A percentile compares a stretch with the other conserved stretches of the same genome.
phyloP scores from a whole-genome alignment of 2,113 vertebrate species.

The Anoura caudifer region DNA sequence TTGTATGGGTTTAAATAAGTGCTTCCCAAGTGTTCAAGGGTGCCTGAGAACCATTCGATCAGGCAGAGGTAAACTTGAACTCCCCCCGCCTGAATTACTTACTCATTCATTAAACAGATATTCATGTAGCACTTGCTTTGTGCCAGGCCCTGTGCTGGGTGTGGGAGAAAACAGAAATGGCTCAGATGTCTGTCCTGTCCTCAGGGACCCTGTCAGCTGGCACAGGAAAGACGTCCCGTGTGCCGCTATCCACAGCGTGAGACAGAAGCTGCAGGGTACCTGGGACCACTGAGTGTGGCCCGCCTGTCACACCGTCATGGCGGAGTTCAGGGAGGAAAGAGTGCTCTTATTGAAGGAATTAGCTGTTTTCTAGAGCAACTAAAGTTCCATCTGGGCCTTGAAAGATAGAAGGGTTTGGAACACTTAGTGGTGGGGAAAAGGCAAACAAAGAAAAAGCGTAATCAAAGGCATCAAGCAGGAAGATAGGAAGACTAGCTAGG shows the following conservation, averaged over 20 bases:
- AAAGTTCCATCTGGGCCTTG: not conserved
- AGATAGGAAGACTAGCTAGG: not conserved
- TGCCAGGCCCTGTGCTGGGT: constrained; percentile 50
- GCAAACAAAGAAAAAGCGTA: not conserved
- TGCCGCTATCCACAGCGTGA: fast-evolving
- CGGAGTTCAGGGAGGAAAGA: not conserved
- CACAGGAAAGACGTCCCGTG: not conserved
- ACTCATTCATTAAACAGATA: constrained; percentile 57
- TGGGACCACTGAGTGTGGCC: not conserved
- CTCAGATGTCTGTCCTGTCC: not conserved
- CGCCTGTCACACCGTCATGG: not conserved
- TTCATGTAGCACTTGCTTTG: constrained; percentile 51
- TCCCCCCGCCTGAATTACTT: constrained; percentile 35
- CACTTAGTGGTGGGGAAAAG: not conserved
- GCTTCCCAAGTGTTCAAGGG: constrained; percentile 56
- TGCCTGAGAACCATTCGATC: constrained; percentile 58
- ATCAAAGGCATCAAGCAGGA: not conserved
- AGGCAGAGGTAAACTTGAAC: constrained; percentile 62
- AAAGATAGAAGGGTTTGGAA: not conserved
- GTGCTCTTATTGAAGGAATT: not conserved
- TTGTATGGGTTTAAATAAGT: constrained; percentile 49
- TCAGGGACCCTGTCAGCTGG: not conserved
- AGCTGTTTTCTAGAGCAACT: not conserved
- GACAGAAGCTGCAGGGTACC: not conserved
- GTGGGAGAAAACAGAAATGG: constrained; percentile 41